phyloP scores from a whole-genome alignment of 1,140 invertebrate species.

The Lysiphlebus fabarum region DNA sequence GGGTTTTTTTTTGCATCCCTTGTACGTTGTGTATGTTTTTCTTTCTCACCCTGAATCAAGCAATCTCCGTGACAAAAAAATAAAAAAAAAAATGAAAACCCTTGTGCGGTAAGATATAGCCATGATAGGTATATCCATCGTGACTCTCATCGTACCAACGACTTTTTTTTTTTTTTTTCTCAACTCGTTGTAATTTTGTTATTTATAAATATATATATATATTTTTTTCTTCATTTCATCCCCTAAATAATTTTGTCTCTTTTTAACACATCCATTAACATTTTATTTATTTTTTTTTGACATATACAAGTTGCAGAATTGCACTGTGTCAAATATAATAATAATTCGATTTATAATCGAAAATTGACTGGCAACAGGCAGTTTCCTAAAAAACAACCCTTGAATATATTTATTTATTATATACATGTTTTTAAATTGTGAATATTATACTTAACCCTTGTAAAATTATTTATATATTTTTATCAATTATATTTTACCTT shows the following conservation, averaged over 20 bases:
- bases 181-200: slow-evolving; percentile 8
- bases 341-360: slow-evolving; percentile 7
- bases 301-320: too few relatives aligned
- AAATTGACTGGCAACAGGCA: not conserved
- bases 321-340: slow-evolving; percentile 22
- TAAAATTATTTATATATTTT: too few relatives aligned
- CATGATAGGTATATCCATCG: slow-evolving; percentile 39
- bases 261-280: too few relatives aligned
- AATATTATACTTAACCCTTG: too few relatives aligned
- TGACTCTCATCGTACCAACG: slow-evolving; percentile 29
- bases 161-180: slow-evolving; percentile 32
- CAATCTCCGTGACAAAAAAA: slow-evolving; percentile 19
- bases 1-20: slow-evolving; percentile 35
- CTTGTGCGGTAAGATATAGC: slow-evolving; percentile 46
- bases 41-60: slow-evolving; percentile 11
- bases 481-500: too few relatives aligned
- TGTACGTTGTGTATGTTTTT: slow-evolving; percentile 1
- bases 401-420: too few relatives aligned
- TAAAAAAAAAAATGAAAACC: slow-evolving; percentile 3
- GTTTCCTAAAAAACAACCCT: not conserved
- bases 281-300: too few relatives aligned
- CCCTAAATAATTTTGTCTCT: too few relatives aligned
- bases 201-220: slow-evolving; percentile 9
- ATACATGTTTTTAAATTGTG: too few relatives aligned
- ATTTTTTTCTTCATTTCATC: slow-evolving; percentile 25